Percentiles rank a stretch among this genome's conserved stretches.
These are phyloP conservation scores for Stylophora pistillata DNA, from an alignment of 64 coral and sea anemone species.

Conservation along the genomic window DNA sequence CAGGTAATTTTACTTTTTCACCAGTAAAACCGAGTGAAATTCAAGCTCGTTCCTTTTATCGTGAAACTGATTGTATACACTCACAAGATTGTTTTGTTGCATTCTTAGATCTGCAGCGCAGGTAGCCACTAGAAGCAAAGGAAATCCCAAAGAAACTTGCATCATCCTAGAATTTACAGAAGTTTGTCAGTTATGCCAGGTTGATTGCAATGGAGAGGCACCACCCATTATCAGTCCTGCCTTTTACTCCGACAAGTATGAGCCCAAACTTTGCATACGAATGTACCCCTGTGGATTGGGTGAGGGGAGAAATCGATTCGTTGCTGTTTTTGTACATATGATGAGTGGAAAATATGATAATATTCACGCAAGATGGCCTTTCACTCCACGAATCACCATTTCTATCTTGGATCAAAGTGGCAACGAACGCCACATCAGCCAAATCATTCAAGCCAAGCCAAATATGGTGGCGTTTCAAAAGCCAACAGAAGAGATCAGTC, in stretches of 20 bases:
- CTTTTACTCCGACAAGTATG: background rate
- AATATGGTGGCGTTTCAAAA: conserved; percentile 78
- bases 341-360: conserved; percentile 74
- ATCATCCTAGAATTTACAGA: background rate
- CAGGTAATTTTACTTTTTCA: too few species aligned
- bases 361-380: too few species aligned
- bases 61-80: too few species aligned
- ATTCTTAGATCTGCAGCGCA: too few species aligned
- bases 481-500: conserved; percentile 20
- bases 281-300: background rate
- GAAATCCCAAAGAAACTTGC: background rate
- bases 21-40: too few species aligned
- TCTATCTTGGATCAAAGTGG: conserved; percentile 80
- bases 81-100: too few species aligned
- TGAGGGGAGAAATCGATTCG: background rate
- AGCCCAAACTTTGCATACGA: background rate
- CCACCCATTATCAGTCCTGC: background rate
- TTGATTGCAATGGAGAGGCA: background rate
- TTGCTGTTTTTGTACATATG: conserved; percentile 50
- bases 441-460: conserved; percentile 77
- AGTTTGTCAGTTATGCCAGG: background rate
- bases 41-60: too few species aligned
- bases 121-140: background rate
- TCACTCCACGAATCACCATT: too few species aligned
- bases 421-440: conserved; percentile 72